phyloP scores from a whole-genome alignment of 2,797 vertebrate species.

The Semaprochilodus insignis region DNA sequence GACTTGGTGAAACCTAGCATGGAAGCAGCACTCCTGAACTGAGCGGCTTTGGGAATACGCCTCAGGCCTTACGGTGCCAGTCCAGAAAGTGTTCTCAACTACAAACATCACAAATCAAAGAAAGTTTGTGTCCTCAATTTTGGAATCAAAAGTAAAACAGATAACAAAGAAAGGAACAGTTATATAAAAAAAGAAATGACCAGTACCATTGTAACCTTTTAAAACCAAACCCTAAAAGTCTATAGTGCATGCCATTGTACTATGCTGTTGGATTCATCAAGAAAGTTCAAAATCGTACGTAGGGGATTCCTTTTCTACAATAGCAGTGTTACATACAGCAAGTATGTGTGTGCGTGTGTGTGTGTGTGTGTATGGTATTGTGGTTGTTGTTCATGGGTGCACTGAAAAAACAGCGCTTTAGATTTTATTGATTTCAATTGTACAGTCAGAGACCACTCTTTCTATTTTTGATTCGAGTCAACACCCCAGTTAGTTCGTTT shows the following conservation, averaged over 20 bases:
- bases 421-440: neutral
- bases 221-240: slow-evolving; percentile 72
- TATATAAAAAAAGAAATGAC: slow-evolving; percentile 74
- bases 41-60: slow-evolving; percentile 4
- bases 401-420: neutral
- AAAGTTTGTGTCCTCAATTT: slow-evolving; percentile 78
- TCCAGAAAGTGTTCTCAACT: slow-evolving; percentile 76
- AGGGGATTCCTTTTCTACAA: slow-evolving; percentile 66
- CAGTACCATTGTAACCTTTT: slow-evolving; percentile 79
- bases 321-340: slow-evolving; percentile 72
- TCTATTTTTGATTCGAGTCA: too few species aligned
- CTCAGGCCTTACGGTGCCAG: slow-evolving; percentile 75
- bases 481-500: neutral
- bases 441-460: too few species aligned
- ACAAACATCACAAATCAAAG: slow-evolving; percentile 82
- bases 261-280: slow-evolving; percentile 75
- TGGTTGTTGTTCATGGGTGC: slow-evolving; percentile 14
- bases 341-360: slow-evolving; percentile 59
- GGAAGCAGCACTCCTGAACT: neutral
- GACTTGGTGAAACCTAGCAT: neutral
- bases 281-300: slow-evolving; percentile 62
- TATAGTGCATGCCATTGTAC: slow-evolving; percentile 84
- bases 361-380: slow-evolving; percentile 49
- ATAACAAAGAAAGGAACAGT: slow-evolving; percentile 78
- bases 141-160: slow-evolving; percentile 62